phyloP scores from a whole-genome alignment of 2,888 invertebrate species.

The Cataglyphis rosenhaueri region DNA sequence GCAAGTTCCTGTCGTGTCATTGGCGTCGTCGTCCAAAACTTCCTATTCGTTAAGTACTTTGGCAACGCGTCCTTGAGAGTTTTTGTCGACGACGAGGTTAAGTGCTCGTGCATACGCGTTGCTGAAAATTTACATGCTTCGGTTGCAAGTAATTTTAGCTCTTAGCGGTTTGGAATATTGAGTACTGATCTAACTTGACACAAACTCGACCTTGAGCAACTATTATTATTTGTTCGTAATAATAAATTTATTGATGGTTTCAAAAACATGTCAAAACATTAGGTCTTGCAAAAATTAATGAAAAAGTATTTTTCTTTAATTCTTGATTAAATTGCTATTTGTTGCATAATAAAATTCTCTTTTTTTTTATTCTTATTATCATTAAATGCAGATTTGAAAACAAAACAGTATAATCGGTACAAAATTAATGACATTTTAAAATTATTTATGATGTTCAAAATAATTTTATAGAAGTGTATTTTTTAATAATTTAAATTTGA shows the following conservation, averaged over 20 bases:
- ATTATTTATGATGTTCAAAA: neutral
- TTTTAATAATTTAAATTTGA: slow-evolving; percentile 1
- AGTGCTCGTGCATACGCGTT: slow-evolving; percentile 58
- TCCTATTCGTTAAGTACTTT: slow-evolving; percentile 73
- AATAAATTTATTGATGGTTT: neutral
- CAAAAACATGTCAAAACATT: neutral
- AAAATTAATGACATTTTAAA: neutral
- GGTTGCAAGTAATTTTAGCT: slow-evolving; percentile 33
- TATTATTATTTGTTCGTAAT: neutral
- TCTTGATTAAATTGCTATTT: neutral
- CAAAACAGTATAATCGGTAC: neutral
- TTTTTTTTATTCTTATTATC: neutral
- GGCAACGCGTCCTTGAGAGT: slow-evolving; percentile 69
- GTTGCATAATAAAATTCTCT: neutral
- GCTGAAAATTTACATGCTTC: slow-evolving; percentile 42
- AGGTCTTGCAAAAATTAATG: neutral
- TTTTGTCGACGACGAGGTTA: slow-evolving; percentile 63
- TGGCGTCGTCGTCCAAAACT: slow-evolving; percentile 64
- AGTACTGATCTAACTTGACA: neutral
- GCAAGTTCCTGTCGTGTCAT: slow-evolving; percentile 70
- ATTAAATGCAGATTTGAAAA: neutral
- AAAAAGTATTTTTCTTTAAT: neutral
- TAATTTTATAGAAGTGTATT: neutral
- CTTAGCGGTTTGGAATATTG: slow-evolving; percentile 23
- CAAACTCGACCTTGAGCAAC: slow-evolving; percentile 15